phyloP scores from a whole-genome alignment of 1,140 invertebrate species.

The Ridgeia piscesae region DNA sequence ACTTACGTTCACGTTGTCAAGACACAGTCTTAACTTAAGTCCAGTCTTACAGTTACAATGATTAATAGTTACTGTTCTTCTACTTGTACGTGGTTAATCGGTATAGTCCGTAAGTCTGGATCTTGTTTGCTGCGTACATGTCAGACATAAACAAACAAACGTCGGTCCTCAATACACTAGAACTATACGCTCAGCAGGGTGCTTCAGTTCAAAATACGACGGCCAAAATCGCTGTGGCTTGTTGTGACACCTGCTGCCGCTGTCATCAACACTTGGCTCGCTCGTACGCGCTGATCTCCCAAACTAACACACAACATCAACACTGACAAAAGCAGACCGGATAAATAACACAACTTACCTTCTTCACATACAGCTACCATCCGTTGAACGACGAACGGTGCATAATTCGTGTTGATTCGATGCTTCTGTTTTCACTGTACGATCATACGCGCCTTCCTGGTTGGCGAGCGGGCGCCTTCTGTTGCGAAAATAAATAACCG shows the following conservation, averaged over 20 bases:
- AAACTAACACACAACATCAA: not conserved
- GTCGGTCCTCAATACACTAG: not conserved
- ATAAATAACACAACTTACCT: not conserved
- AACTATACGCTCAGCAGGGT: not conserved
- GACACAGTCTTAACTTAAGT: too few species aligned
- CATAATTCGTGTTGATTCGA: not conserved
- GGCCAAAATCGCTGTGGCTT: not conserved
- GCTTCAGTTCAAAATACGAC: not conserved
- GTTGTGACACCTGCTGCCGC: not conserved
- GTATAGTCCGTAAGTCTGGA: too few species aligned
- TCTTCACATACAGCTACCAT: not conserved
- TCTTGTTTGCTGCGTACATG: too few species aligned
- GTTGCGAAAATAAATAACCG: not conserved
- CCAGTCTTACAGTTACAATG: too few species aligned
- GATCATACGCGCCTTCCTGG: not conserved
- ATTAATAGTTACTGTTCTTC: too few species aligned
- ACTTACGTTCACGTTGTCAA: too few species aligned
- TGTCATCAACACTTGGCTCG: not conserved
- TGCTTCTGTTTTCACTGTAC: not conserved
- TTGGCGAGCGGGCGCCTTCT: not conserved
- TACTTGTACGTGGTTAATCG: too few species aligned
- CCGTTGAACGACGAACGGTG: not conserved
- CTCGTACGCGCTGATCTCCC: not conserved
- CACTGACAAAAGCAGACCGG: not conserved
- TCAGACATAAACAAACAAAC: not conserved